A percentile compares a stretch with the other conserved stretches of the same genome.
Evolutionary conservation across 2,797 vertebrate species (phyloP).

Genomic region (Microctenopoma lineatum): DNA sequence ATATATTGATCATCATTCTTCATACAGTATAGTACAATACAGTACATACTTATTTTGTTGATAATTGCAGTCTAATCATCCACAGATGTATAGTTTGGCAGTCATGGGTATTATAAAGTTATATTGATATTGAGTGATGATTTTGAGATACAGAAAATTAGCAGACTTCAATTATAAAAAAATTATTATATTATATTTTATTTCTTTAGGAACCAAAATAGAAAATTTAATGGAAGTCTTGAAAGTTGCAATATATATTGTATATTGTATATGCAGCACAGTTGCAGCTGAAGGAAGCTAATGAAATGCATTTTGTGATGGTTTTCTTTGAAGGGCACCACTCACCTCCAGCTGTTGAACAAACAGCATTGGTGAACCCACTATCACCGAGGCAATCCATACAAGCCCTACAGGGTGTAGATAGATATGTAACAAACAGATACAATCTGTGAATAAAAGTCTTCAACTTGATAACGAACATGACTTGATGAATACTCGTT

Average conservation of each 20-base stretch:
- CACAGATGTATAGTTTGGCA: neutral
- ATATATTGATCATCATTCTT: too few relatives aligned
- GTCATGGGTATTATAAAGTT: neutral
- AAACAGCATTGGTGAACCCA: conserved; percentile 88
- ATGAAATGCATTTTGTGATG: neutral
- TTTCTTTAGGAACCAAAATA: too few relatives aligned
- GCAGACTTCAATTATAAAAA: too few relatives aligned
- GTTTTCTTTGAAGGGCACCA: neutral
- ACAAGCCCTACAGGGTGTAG: conserved; percentile 78
- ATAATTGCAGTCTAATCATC: neutral
- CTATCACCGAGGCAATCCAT: conserved; percentile 85
- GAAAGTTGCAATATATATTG: too few relatives aligned
- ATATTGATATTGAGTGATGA: too few relatives aligned
- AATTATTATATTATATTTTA: too few relatives aligned
- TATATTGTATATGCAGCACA: neutral
- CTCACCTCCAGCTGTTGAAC: conserved; percentile 87
- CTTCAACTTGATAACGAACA: neutral
- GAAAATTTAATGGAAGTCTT: too few relatives aligned
- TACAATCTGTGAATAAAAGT: neutral
- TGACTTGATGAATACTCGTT: neutral
- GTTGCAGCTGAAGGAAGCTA: neutral
- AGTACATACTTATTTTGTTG: neutral
- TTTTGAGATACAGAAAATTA: too few relatives aligned
- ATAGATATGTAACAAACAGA: conserved; percentile 1
- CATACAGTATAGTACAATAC: too few relatives aligned